phyloP scores from a whole-genome alignment of 2,888 invertebrate genomes.

The Synanthedon vespiformis region DNA sequence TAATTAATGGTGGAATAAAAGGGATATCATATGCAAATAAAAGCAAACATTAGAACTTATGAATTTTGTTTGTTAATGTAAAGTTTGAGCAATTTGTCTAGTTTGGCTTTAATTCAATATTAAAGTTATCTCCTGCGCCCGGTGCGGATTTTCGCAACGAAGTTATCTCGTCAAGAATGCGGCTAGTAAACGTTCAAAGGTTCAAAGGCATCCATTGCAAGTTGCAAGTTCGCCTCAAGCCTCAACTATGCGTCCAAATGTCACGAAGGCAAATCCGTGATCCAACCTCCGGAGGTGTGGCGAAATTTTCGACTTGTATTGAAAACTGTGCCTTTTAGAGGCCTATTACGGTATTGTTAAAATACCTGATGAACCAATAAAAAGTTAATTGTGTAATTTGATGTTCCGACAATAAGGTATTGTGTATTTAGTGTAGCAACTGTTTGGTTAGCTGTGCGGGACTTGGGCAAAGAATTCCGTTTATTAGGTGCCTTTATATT shows the following conservation, averaged over 20 bases:
- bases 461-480: not conserved
- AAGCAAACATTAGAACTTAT: too few relatives aligned
- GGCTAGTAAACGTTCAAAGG: slow-evolving; percentile 50
- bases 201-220: slow-evolving; percentile 34
- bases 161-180: slow-evolving; percentile 39
- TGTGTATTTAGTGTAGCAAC: not conserved
- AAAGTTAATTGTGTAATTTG: slow-evolving; percentile 25
- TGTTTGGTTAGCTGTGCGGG: not conserved
- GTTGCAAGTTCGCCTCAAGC: slow-evolving; percentile 26
- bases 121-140: not conserved
- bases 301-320: slow-evolving; percentile 17
- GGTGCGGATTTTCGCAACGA: slow-evolving; percentile 34
- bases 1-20: too few relatives aligned
- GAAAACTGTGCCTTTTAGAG: slow-evolving; percentile 6
- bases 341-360: slow-evolving; percentile 6
- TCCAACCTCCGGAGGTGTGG: slow-evolving; percentile 24
- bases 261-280: slow-evolving; percentile 49
- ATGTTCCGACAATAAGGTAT: slow-evolving; percentile 11
- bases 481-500: not conserved
- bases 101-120: too few relatives aligned
- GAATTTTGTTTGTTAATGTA: too few relatives aligned
- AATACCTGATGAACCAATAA: slow-evolving; percentile 26
- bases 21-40: too few relatives aligned
- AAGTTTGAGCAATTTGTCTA: too few relatives aligned
- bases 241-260: slow-evolving; percentile 43